phyloP scores from a whole-genome alignment of 2,888 invertebrate genomes.

The Tetanocera ferruginea region DNA sequence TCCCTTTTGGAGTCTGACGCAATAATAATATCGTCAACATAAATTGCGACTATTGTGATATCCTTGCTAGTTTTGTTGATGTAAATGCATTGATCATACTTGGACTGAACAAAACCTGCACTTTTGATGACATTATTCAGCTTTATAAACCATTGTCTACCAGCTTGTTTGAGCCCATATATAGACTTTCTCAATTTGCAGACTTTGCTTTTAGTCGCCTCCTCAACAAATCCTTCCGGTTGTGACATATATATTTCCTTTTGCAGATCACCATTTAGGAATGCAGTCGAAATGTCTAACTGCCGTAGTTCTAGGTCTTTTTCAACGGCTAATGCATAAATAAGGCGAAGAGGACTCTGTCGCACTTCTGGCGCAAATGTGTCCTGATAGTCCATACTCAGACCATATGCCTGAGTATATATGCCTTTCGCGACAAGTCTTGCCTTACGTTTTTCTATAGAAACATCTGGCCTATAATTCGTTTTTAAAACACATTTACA shows the following conservation, averaged over 20 bases:
- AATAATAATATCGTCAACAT: constrained; percentile 36
- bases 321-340: constrained; percentile 32
- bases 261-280: constrained; percentile 31
- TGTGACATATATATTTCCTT: constrained; percentile 32
- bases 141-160: constrained; percentile 23
- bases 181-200: constrained; percentile 33
- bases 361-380: no score
- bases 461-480: constrained; percentile 25
- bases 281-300: constrained; percentile 43
- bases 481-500: constrained; percentile 10
- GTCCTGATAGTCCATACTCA: constrained; percentile 2
- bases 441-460: constrained; percentile 26
- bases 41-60: constrained; percentile 23
- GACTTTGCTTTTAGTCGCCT: constrained; percentile 10
- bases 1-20: constrained; percentile 14
- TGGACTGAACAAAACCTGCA: constrained; percentile 28
- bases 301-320: constrained; percentile 32
- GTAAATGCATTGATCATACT: constrained; percentile 34
- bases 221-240: constrained; percentile 12
- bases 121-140: constrained; percentile 16
- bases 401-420: constrained; percentile 31
- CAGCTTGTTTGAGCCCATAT: constrained; percentile 34
- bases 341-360: constrained; percentile 26
- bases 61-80: neutral
- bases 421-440: constrained; percentile 26